Base-by-base conservation (phyloP, 2,797 vertebrate genomes). In the Neopelma chrysocephalum region DNA sequence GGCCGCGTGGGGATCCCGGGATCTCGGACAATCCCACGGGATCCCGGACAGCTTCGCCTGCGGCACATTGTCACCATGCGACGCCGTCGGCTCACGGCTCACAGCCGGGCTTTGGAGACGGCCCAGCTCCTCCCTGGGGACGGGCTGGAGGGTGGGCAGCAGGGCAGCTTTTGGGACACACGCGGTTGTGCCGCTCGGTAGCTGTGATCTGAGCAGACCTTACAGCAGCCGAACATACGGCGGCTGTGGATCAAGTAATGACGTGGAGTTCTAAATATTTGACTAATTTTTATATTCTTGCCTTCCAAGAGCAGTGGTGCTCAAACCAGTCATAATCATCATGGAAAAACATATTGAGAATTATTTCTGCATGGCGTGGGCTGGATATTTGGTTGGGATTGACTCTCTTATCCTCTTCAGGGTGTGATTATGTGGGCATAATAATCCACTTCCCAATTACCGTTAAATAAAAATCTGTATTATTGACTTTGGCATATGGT, bases 211-310 rank as follows among this genome's bases (percentile, higher is more conserved):
- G 4, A 12, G 58, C 62, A 18, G 48, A 6, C 14, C 5, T 21
- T 18, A 21, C 36, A 36, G 42, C 76, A 22, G 57, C 26, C 18
- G 42, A 34, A 27, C 3, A 0, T 3, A 1, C 3, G 15, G 22
- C 11, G n/a, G 6, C 16, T 42, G 36, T 15, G 18, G 22, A 8
- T 47, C 20, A 48, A 51, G 11, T 9, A 36, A 42, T 9, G 5
- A 1, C 61, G 25, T 18, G 51, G 36, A 31, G 9, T 11, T 42
- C 31, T 51, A 19, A 57, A 53, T 17, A 25, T n/a, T 27, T 25
- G 6, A 8, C 26, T 32, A 4, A 47, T 9, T 42, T 51, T 40
- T 2, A 15, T 45, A 10, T 34, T 32, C 58, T 17, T 82, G 40
- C 64, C 14, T 76, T 71, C 40, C 15, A n/a, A 15, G 36, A 66